phyloP scores from a whole-genome alignment of 1,140 invertebrate species.

The Apis florea region DNA sequence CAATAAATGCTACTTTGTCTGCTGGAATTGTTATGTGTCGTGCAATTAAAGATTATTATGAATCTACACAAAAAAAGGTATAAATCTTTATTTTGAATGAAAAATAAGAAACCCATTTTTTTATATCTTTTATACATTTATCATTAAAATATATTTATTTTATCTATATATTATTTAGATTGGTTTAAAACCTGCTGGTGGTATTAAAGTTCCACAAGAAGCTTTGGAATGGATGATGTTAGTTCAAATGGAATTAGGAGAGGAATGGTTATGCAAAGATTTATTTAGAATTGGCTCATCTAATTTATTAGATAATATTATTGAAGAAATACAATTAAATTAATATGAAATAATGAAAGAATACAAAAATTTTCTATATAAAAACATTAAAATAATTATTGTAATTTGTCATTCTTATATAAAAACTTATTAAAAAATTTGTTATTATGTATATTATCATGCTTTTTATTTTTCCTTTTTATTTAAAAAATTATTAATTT shows the following conservation, averaged over 20 bases:
- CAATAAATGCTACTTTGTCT: constrained; percentile 95
- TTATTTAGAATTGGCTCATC: constrained; percentile 98
- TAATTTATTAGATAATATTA: constrained; percentile 89
- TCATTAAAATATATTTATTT: constrained; percentile 59
- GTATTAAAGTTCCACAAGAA: constrained; percentile 93
- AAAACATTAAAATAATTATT: not conserved
- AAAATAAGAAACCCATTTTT: constrained; percentile 20
- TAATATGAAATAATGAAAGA: not conserved
- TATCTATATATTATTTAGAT: constrained; percentile 81
- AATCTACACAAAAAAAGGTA: constrained; percentile 88
- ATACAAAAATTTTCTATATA: not conserved
- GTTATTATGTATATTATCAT: not conserved
- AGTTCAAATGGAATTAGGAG: constrained; percentile 92
- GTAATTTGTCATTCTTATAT: not conserved
- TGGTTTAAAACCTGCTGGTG: constrained; percentile 98
- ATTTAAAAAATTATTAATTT: not conserved
- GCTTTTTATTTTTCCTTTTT: not conserved
- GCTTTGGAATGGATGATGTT: constrained; percentile 93
- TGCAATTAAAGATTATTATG: constrained; percentile 93
- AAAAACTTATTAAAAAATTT: constrained; percentile 13
- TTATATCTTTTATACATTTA: constrained; percentile 57
- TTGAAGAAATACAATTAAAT: constrained; percentile 3
- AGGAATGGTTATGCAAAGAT: constrained; percentile 90
- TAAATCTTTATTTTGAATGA: constrained; percentile 8
- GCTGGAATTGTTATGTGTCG: constrained; percentile 96